Conservation (phyloP, 2,113 vertebrate genomes). For the Drymodes brunneopygia region DNA sequence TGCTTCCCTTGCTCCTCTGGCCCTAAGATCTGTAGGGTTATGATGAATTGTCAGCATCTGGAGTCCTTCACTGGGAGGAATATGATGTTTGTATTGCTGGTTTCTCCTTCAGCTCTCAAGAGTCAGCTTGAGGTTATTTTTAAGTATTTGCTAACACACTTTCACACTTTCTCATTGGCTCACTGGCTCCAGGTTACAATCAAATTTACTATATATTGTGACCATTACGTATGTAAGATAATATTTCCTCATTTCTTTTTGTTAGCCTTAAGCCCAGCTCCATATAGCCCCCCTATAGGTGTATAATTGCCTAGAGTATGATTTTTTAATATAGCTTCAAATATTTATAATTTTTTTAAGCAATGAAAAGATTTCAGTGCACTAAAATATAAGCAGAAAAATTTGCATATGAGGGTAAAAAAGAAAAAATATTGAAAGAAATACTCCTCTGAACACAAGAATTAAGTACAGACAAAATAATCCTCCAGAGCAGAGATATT, state of each 20-base stretch:
- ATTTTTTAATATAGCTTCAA: neutral
- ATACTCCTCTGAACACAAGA: neutral
- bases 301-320: neutral
- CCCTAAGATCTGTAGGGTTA: neutral
- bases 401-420: neutral
- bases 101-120: neutral
- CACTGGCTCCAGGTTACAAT: neutral
- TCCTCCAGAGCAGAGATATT: neutral
- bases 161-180: neutral
- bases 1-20: neutral
- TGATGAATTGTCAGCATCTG: neutral
- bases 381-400: neutral
- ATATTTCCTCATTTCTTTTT: neutral
- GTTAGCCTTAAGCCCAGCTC: neutral
- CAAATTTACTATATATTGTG: neutral
- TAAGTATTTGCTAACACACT: neutral
- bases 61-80: neutral
- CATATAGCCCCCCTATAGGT: neutral
- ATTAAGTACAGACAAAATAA: neutral
- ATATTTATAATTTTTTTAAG: neutral
- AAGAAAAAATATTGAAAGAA: neutral
- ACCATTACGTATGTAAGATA: accelerated
- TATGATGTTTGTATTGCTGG: neutral
- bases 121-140: neutral
- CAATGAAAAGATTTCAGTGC: neutral